Conservation (phyloP, 2,888 invertebrate species). For the Trimorus sp. region DNA sequence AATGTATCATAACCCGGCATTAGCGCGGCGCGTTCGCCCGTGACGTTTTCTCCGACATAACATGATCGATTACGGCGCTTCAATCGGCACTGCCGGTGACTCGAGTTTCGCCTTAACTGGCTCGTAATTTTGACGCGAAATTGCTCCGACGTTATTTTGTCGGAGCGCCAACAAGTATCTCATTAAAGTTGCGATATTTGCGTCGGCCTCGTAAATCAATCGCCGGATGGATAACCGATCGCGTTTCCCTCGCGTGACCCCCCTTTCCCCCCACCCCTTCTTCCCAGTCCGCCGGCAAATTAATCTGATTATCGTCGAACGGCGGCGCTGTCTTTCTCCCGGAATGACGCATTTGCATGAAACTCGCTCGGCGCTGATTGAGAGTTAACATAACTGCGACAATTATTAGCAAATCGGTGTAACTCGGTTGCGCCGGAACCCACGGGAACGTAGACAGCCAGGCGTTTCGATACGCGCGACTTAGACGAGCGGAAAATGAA, state of each 20-base stretch:
- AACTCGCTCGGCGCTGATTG: constrained; percentile 75
- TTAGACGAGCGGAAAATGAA: constrained; percentile 35
- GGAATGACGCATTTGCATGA: constrained; percentile 73
- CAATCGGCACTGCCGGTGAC: constrained; percentile 39
- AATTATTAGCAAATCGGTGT: constrained; percentile 79
- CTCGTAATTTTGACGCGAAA: constrained; percentile 50
- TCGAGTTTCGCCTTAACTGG: constrained; percentile 38
- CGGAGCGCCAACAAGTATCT: constrained; percentile 67
- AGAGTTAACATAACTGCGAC: constrained; percentile 79
- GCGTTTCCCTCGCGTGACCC: constrained; percentile 54
- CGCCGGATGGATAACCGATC: constrained; percentile 69
- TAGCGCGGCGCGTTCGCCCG: constrained; percentile 12
- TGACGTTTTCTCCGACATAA: constrained; percentile 34
- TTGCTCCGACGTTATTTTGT: constrained; percentile 54
- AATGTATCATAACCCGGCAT: constrained; percentile 23
- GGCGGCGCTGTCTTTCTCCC: constrained; percentile 42
- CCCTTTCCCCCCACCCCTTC: constrained; percentile 24
- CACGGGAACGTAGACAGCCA: constrained; percentile 41
- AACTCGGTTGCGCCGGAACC: constrained; percentile 73
- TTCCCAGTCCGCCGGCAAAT: constrained; percentile 7
- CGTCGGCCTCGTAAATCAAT: constrained; percentile 75
- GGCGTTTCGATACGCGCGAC: constrained; percentile 17
- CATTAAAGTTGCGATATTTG: constrained; percentile 61
- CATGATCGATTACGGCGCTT: constrained; percentile 46
- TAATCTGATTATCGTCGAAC: constrained; percentile 59